Evolutionary conservation across 2,113 vertebrate species (phyloP), one percentile per base, ranked within the genome.

Genomic region (Vombatus ursinus): DNA sequence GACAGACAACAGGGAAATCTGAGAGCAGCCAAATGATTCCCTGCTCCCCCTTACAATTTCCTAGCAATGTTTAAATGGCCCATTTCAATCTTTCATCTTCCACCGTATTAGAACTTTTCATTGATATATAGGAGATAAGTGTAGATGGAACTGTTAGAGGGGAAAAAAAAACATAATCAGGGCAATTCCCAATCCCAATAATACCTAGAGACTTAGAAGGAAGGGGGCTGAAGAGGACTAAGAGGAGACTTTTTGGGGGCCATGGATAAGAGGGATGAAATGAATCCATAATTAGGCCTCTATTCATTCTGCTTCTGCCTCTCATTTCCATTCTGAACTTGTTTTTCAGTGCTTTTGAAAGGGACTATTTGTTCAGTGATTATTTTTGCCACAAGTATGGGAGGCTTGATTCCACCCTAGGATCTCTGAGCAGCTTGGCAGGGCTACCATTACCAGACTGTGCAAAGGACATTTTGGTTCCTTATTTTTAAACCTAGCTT

Each of bases 291-390:
- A 96, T 98, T 96, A 91, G 52, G 95, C 90, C 50, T 84, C 92
- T 50, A 90, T 91, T 96, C 26, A 37, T 89, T 96, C 90, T 50
- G 95, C 26, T 50, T 96, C 90, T 91, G 94, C n/a, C 47, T 94
- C 94, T 95, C 97, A 96, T 97, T 98, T 94, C 93, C 94, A 97
- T 98, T 98, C 96, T 95, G 52, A 96, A 49, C 92, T 98, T 94
- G 97, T 0, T 3, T 93, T 96, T 91, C 97, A 98, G 98, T 95
- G 53, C 94, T 90, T 98, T 96, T 98, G 95, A 98, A 98, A 98
- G 91, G 96, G 98, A 90, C 50, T 96, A 92, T 97, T 96, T 97
- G 95, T 97, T 98, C 95, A 97, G 94, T 96, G 90, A 97, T 51
- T 91, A 96, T 89, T 89, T 97, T 98, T 98, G 96, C 98, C 98